Base-by-base conservation (phyloP, 1,140 invertebrate genomes). In the Antheraea mylitta region DNA sequence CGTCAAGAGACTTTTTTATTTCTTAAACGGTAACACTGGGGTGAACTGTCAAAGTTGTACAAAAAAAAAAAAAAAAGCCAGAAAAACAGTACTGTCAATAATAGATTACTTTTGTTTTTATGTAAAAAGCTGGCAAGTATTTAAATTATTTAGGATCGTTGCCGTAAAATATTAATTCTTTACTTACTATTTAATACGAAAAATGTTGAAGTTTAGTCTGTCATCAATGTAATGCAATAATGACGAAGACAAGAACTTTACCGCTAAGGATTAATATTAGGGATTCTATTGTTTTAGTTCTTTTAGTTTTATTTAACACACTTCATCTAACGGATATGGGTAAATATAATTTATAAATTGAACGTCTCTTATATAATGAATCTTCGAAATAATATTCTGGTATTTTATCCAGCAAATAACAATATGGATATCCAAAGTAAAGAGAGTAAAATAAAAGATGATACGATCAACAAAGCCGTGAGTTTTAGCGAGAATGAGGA, bases 301-400 rank as follows among this genome's bases (percentile, higher is more conserved):
- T 91, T 66, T 80, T 91, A 75, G 82, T 91, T 68, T 87, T 91
- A 74, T 90, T 90, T 69, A 91, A 91, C 75, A 91, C 89, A 63
- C 86, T 91, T 61, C 85, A 91, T 67, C 78, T 88, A 53, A 89
- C 89, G 7, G 87, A 91, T 76, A 85, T 91, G 80, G 87, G 89
- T 91, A 77, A 84, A 81, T 79, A 69, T 18, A 61, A 42, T 68
- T 48, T 53, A 22, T 37, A 10, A 18, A 64, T 45, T 18, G 5
- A 53, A 48, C 13, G 18, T 53, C 8, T 9, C 45, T 7, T 61
- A 16, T 61, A 13, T 62, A n/a, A 1, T 53, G 16, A 13, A 53
- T 16, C 36, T 18, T 45, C 19, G 66, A 73, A 61, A n/a, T 37
- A 10, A 62, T 38, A 61, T 66, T 64, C 36, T 64, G 18, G 16